Percentiles rank a stretch among this genome's conserved stretches.
These are phyloP conservation scores for Xylophagus ater DNA, from an alignment of 2,888 invertebrate species.

Conservation along the genomic window DNA sequence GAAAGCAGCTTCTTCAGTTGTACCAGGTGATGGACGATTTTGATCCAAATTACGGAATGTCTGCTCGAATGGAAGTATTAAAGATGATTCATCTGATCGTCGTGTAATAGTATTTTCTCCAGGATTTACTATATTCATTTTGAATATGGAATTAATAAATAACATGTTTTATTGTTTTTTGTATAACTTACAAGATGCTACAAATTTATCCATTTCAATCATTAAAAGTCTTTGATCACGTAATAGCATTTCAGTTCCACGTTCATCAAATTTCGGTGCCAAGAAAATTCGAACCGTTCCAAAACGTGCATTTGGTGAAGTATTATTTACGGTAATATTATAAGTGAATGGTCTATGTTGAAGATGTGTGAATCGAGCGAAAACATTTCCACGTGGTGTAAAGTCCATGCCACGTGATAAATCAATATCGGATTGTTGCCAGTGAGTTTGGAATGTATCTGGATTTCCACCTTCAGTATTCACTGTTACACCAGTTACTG, in stretches of 20 bases:
- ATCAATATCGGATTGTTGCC: too few species aligned
- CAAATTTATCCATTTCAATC: constrained; percentile 61
- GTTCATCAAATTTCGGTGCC: constrained; percentile 53
- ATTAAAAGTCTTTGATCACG: too few species aligned
- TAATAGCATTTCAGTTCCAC: too few species aligned
- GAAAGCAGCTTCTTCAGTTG: constrained; percentile 45
- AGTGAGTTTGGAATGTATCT: constrained; percentile 57
- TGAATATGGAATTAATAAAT: not conserved
- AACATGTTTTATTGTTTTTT: too few species aligned
- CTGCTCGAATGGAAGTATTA: constrained; percentile 74
- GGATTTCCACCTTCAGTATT: constrained; percentile 41
- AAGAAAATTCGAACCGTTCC: constrained; percentile 58
- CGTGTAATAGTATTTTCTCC: constrained; percentile 57
- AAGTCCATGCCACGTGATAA: too few species aligned
- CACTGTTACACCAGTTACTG: constrained; percentile 47
- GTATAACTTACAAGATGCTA: constrained; percentile 43
- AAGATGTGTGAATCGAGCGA: constrained; percentile 61
- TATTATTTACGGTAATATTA: constrained; percentile 51
- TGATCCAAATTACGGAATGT: constrained; percentile 62
- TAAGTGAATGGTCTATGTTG: constrained; percentile 63
- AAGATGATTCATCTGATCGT: constrained; percentile 57
- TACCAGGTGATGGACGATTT: constrained; percentile 45
- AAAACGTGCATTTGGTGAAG: constrained; percentile 37
- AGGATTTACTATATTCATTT: constrained; percentile 46
- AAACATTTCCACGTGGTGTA: constrained; percentile 59